Base-by-base conservation (phyloP, 1,140 invertebrate genomes). In the Zaprionus nigranus region DNA sequence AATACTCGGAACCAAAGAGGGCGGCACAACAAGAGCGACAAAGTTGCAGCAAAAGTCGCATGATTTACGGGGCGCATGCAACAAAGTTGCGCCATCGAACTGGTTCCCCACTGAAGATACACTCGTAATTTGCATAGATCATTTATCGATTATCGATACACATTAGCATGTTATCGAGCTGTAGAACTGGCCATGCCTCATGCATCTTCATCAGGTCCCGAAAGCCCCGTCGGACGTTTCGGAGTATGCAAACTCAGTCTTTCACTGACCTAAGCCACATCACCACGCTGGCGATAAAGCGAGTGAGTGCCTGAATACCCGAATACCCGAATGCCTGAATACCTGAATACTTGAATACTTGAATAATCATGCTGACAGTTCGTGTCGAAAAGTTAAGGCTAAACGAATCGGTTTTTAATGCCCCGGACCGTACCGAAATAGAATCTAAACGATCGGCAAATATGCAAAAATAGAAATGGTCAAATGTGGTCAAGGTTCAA, bases 381-480 rank as follows among this genome's bases (percentile, higher is more conserved):
- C 26, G 38, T 43, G 40, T 51, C 24, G 24, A 36, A 43, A 43
- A 36, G n/a, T 66, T 67, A 67, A 76, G 77, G 28, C 74, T 43
- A 59, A 72, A 77, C 67, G 38, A 73, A 79, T 77, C 54, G 74
- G 68, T 72, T 77, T 79, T 79, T 74, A 80, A 80, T 70, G 26
- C 69, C 43, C 4, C 9, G 11, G 17, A 2, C 12, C 49, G 11
- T 13, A 34, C 64, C 26, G n/a, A 78, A 80, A 78, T 80, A 78
- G 78, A 77, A 63, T 1, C 20, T 64, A 73, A 63, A 5, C 20
- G n/a, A 60, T 64, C 40, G 58, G 20, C 46, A 38, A 61, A 9
- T 65, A 76, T 60, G 58, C 40, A 59, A 72, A 77, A 79, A 77
- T 77, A 77, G 78, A 67, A 63, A 77, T 79, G 78, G 74, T 79